These are phyloP conservation scores for Halyomorpha halys DNA, from an alignment of 1,140 invertebrate species.

Conservation along the genomic window DNA sequence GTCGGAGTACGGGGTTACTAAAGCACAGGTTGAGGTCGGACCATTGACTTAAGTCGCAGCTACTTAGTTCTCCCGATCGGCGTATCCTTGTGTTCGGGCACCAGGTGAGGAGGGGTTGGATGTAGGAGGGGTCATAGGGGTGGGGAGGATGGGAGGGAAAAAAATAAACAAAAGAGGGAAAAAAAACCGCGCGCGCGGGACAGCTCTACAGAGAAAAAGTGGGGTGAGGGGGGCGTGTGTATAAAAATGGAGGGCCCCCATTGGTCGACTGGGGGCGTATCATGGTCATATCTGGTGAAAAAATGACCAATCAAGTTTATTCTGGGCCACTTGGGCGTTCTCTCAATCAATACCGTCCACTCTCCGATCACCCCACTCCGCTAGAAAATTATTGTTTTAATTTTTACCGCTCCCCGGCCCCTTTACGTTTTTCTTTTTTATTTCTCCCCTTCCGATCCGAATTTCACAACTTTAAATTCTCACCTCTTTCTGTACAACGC, in stretches of 20 bases:
- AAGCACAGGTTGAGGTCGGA: conserved; percentile 7
- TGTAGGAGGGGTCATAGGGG: background rate
- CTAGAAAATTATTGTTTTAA: conserved; percentile 22
- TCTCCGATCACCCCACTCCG: background rate
- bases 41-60: background rate
- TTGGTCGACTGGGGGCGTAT: conserved; percentile 10
- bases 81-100: no score
- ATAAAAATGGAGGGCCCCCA: conserved; percentile 15
- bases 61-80: background rate
- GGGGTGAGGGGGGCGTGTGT: background rate
- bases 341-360: conserved; percentile 17
- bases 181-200: conserved; percentile 5
- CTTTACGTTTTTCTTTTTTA: background rate
- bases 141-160: background rate
- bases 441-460: conserved; percentile 2
- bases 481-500: conserved; percentile 1
- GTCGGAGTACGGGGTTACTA: background rate
- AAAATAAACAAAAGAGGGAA: background rate
- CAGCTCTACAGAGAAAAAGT: background rate
- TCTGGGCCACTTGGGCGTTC: conserved; percentile 10
- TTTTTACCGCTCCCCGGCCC: conserved; percentile 15
- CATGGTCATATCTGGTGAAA: conserved; percentile 22
- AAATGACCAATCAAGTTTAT: conserved; percentile 24
- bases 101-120: no score
- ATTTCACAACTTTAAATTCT: conserved; percentile 9